A percentile compares a stretch with the other conserved stretches of the same genome.
phyloP scores from a whole-genome alignment of 2,888 invertebrate species.

The Lathronympha strigana region DNA sequence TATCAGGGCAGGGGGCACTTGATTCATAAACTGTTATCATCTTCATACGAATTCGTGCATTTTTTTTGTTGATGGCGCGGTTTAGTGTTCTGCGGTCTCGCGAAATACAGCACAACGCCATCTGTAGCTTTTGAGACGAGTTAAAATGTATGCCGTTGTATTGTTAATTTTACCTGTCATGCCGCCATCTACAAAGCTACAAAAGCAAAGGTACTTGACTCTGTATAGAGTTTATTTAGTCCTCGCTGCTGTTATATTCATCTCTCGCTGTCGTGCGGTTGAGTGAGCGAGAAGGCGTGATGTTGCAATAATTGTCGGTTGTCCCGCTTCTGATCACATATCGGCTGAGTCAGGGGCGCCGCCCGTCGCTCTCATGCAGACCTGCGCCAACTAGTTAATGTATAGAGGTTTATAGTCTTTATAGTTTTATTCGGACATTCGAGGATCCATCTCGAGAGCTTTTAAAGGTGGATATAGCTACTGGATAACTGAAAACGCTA shows the following conservation, averaged over 20 bases:
- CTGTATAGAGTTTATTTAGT: neutral
- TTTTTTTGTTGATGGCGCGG: neutral
- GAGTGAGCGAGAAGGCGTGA: slow-evolving; percentile 46
- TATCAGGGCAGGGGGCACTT: slow-evolving; percentile 40
- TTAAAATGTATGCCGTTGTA: neutral
- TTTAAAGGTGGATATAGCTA: no score
- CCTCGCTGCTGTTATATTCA: neutral
- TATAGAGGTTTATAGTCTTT: neutral
- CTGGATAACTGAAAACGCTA: no score
- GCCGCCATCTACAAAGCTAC: neutral
- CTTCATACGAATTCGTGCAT: neutral
- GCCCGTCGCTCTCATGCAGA: neutral
- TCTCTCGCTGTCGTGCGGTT: slow-evolving; percentile 39
- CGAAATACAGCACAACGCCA: neutral
- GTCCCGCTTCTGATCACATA: slow-evolving; percentile 32
- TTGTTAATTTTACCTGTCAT: neutral
- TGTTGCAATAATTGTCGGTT: slow-evolving; percentile 37
- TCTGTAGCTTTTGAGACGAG: neutral
- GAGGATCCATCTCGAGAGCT: no score
- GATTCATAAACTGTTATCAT: slow-evolving; percentile 1
- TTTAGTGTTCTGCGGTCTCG: neutral
- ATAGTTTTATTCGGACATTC: neutral
- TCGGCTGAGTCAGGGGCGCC: slow-evolving; percentile 20
- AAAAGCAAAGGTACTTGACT: neutral
- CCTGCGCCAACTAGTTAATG: neutral